Conservation (phyloP, 2,797 vertebrate species). For the Hippoglossus hippoglossus region DNA sequence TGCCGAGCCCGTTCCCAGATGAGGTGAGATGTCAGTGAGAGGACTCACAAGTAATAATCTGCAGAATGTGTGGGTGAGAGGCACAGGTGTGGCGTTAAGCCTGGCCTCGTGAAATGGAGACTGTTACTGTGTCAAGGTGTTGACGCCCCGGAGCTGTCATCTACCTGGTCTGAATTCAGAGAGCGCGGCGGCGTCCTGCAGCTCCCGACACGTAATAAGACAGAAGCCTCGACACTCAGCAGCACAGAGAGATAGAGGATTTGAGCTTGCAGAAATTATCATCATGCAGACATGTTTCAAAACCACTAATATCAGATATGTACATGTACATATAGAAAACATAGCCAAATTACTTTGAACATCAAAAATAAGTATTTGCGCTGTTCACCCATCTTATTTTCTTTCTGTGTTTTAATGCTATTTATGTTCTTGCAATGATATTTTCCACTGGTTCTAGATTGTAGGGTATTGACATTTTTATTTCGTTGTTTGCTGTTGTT, state of each 20-base stretch:
- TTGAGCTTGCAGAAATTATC: neutral
- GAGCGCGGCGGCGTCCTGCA: neutral
- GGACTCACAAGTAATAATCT: neutral
- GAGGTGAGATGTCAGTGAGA: slow-evolving; percentile 2
- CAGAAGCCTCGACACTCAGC: neutral
- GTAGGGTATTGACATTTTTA: too few species aligned
- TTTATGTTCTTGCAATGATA: neutral
- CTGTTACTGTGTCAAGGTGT: slow-evolving; percentile 14
- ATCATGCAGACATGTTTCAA: neutral
- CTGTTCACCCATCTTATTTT: neutral
- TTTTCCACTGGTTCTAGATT: neutral
- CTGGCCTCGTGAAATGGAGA: slow-evolving; percentile 18
- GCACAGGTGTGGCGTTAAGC: neutral
- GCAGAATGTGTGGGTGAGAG: slow-evolving; percentile 6
- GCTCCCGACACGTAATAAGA: neutral
- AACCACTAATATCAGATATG: neutral
- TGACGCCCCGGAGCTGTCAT: neutral
- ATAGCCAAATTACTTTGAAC: too few species aligned
- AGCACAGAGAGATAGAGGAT: neutral
- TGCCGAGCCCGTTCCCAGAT: neutral
- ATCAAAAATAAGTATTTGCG: too few species aligned
- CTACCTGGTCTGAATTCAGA: slow-evolving; percentile 7
- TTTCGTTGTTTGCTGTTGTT: too few species aligned
- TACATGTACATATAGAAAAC: neutral
- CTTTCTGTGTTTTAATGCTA: neutral